These are phyloP conservation scores for Lycocerus yunnanus DNA, from an alignment of 2,888 invertebrate species.

Conservation along the genomic window DNA sequence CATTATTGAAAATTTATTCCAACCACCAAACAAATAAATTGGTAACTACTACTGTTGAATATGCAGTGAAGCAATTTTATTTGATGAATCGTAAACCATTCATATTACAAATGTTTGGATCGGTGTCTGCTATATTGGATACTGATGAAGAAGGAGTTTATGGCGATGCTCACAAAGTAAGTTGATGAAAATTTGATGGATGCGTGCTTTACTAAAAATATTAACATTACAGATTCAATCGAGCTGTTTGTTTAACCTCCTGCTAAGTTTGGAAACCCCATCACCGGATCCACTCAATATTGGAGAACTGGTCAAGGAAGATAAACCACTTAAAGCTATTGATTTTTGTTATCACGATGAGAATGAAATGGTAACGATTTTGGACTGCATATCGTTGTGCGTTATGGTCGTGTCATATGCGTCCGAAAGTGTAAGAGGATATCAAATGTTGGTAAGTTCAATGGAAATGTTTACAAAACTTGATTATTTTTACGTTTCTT, in stretches of 20 bases:
- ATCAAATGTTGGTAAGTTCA: slow-evolving; percentile 82
- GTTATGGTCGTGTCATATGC: slow-evolving; percentile 99
- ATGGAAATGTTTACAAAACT: no score
- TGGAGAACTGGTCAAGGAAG: slow-evolving; percentile 87
- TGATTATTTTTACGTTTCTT: no score
- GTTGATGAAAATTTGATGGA: background rate
- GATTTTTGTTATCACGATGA: slow-evolving; percentile 99
- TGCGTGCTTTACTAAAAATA: background rate
- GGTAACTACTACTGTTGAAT: slow-evolving; percentile 94
- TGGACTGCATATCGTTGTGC: slow-evolving; percentile 97
- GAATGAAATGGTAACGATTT: slow-evolving; percentile 93
- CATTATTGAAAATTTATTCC: slow-evolving; percentile 93
- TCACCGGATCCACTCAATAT: slow-evolving; percentile 94
- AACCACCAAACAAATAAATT: slow-evolving; percentile 97
- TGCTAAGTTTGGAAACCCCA: slow-evolving; percentile 91
- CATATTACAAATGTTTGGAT: slow-evolving; percentile 98
- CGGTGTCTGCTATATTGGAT: slow-evolving; percentile 94
- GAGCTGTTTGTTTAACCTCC: slow-evolving; percentile 86
- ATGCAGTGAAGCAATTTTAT: slow-evolving; percentile 98
- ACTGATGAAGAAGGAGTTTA: slow-evolving; percentile 85
- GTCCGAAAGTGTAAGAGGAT: slow-evolving; percentile 90
- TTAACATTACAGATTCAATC: slow-evolving; percentile 72
- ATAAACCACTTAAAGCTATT: slow-evolving; percentile 89
- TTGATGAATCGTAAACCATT: slow-evolving; percentile 97
- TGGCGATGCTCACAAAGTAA: slow-evolving; percentile 90